phyloP scores from a whole-genome alignment of 2,888 invertebrate genomes.

The Oligia fasciuncula region DNA sequence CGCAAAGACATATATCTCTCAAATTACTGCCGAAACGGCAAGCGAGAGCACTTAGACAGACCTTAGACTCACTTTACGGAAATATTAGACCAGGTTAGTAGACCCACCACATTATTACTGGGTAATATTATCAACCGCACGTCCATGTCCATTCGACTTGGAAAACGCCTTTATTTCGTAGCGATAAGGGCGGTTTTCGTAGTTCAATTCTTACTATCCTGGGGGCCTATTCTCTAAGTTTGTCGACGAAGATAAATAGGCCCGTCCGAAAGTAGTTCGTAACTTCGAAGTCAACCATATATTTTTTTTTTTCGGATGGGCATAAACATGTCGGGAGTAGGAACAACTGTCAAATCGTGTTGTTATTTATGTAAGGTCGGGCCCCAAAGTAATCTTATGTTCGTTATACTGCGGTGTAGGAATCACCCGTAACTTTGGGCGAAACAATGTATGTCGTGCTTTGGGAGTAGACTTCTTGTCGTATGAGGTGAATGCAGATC shows the following conservation, averaged over 20 bases:
- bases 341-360: not conserved
- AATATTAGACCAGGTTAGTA: conserved; percentile 87
- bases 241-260: too few species aligned
- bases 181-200: not conserved
- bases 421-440: not conserved
- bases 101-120: not conserved
- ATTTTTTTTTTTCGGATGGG: too few species aligned
- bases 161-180: not conserved
- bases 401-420: not conserved
- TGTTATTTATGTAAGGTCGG: not conserved
- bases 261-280: not conserved
- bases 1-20: conserved; percentile 94
- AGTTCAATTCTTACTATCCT: not conserved
- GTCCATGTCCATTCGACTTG: not conserved
- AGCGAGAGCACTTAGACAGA: conserved; percentile 94
- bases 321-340: too few species aligned
- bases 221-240: too few species aligned
- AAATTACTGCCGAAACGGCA: conserved; percentile 97
- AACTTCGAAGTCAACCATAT: not conserved
- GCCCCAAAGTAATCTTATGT: not conserved
- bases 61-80: conserved; percentile 94
- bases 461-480: not conserved
- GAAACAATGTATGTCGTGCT: not conserved
- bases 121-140: not conserved
- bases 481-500: not conserved